Evolutionary conservation across 2,888 invertebrate species (phyloP), one percentile per base, ranked within the genome.

Genomic region (Capitulum mitella): DNA sequence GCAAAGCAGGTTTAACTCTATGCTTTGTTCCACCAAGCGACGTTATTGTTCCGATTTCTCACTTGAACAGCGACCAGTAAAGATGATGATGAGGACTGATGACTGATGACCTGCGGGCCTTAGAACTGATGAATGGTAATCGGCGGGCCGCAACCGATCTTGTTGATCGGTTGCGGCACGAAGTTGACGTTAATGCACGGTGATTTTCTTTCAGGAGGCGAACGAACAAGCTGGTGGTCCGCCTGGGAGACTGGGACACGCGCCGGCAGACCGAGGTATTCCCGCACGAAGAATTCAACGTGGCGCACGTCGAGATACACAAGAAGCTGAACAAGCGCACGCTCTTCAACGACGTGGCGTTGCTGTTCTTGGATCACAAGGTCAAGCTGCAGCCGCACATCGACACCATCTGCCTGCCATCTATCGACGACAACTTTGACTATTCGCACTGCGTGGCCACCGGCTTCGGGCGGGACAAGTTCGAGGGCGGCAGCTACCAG

Each of bases 161-260:
- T n/a, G n/a, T n/a, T n/a, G n/a, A n/a, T n/a, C n/a, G n/a, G n/a
- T n/a, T n/a, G n/a, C n/a, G n/a, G n/a, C n/a, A n/a, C n/a, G n/a
- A n/a, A n/a, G n/a, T n/a, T n/a, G n/a, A n/a, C n/a, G n/a, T n/a
- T n/a, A n/a, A n/a, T n/a, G n/a, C n/a, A n/a, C n/a, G n/a, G n/a
- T n/a, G n/a, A n/a, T n/a, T n/a, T n/a, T n/a, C n/a, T 29, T 37
- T 14, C 70, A 70, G 37, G 19, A 70, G 32, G 61, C n/a, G 5
- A 3, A 32, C 32, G 83, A 84, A 40, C 5, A 32, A 34, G 0
- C 84, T 92, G 77, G 87, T 87, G 82, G 86, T 92, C 3, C 88
- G 93, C 0, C 91, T 91, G 0, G 93, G 93, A 0, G 93, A 93
- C 86, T 94, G 93, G 93, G 93, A 93, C 85, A 92, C 93, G 0